These are phyloP conservation scores for Hoplodrina blanda DNA, from an alignment of 2,888 invertebrate genomes.

Conservation along the genomic window DNA sequence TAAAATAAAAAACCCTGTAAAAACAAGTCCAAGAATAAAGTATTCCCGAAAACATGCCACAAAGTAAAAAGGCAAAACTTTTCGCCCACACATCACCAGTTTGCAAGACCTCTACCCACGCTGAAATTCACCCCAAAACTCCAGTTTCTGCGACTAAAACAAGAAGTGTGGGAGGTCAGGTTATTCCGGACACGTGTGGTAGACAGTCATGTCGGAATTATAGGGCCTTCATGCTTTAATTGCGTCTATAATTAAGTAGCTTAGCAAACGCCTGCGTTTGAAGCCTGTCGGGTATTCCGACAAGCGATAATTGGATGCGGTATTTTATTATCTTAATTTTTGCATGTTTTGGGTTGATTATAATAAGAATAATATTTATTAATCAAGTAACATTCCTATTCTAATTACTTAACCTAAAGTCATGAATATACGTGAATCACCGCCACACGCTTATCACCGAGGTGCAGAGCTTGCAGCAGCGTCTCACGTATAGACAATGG, in stretches of 20 bases:
- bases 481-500: too few species aligned
- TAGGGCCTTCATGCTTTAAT: constrained; percentile 74
- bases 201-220: constrained; percentile 69
- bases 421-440: too few species aligned
- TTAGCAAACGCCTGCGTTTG: constrained; percentile 66
- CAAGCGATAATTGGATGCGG: constrained; percentile 25
- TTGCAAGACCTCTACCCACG: constrained; percentile 5
- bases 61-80: constrained; percentile 36
- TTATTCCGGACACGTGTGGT: constrained; percentile 56
- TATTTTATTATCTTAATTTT: constrained; percentile 21
- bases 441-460: too few species aligned
- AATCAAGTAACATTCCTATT: too few species aligned
- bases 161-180: constrained; percentile 20
- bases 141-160: background rate
- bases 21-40: constrained; percentile 19
- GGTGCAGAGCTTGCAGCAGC: too few species aligned
- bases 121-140: background rate
- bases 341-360: background rate
- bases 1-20: constrained; percentile 10
- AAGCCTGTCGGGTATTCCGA: constrained; percentile 39
- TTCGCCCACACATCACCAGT: constrained; percentile 26
- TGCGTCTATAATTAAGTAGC: constrained; percentile 81
- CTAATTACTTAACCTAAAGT: too few species aligned
- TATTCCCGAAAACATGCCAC: constrained; percentile 32
- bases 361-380: too few species aligned